Conservation (phyloP, 2,888 invertebrate species). For the Drosophila colorata region DNA sequence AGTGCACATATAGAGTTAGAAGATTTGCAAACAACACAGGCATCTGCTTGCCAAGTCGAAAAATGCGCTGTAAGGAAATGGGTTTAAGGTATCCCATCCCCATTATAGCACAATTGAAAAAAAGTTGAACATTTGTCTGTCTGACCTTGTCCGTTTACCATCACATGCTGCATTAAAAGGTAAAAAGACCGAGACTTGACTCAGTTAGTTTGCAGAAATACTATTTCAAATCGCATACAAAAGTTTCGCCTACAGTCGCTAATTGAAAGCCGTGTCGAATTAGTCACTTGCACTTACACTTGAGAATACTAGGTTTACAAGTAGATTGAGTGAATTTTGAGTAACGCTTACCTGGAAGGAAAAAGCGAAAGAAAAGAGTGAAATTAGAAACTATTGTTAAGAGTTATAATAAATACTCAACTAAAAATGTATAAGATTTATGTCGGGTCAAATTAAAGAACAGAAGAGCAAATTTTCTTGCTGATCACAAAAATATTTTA, state of each 20-base stretch:
- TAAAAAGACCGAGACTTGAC: constrained; percentile 4
- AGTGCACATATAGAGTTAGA: constrained; percentile 64
- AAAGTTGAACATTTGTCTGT: constrained; percentile 40
- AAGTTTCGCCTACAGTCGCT: constrained; percentile 41
- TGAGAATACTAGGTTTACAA: neutral
- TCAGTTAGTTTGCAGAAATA: neutral
- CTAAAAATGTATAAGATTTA: no score
- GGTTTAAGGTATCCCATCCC: constrained; percentile 23
- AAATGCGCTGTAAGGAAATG: constrained; percentile 19
- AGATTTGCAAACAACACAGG: constrained; percentile 24
- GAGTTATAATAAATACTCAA: no score
- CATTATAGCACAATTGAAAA: constrained; percentile 66
- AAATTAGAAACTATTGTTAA: neutral
- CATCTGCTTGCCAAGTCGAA: constrained; percentile 42
- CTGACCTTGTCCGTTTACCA: constrained; percentile 63
- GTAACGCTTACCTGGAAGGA: constrained; percentile 63
- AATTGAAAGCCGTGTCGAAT: constrained; percentile 57
- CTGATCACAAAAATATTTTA: no score
- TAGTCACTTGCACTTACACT: constrained; percentile 63
- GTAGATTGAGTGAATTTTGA: constrained; percentile 28
- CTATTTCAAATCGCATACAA: constrained; percentile 15
- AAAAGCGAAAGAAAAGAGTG: neutral
- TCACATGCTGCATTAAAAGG: neutral
- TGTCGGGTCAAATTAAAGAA: no score
- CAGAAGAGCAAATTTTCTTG: no score